Conservation (phyloP, 2,113 vertebrate genomes). For the Aramus guarauna region DNA sequence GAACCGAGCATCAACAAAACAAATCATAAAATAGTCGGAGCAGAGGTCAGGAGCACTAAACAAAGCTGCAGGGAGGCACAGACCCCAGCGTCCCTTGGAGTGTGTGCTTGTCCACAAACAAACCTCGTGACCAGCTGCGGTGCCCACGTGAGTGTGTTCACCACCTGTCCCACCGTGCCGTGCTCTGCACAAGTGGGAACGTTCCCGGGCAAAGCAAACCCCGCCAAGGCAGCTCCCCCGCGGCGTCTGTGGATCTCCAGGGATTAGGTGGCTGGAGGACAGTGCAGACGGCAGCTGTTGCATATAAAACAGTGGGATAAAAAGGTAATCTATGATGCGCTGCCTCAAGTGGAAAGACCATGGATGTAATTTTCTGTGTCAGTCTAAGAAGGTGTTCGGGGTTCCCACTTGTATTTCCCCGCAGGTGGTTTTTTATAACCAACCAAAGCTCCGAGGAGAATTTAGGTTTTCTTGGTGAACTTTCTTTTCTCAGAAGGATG, state of each 20-base stretch:
- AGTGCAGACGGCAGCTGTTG: not conserved
- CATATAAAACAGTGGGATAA: not conserved
- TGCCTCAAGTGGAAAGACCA: not conserved
- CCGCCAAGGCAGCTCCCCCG: rapidly evolving
- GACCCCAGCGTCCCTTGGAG: not conserved
- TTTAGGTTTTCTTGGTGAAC: not conserved
- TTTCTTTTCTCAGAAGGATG: not conserved
- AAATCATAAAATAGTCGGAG: not conserved
- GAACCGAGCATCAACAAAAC: not conserved
- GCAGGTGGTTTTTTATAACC: not conserved
- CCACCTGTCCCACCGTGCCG: rapidly evolving
- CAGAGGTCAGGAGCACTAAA: not conserved
- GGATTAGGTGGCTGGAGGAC: not conserved
- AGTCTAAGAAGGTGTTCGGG: not conserved
- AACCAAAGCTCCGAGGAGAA: too few species aligned
- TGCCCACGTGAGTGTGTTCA: rapidly evolving
- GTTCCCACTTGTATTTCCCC: not conserved
- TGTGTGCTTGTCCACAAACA: not conserved
- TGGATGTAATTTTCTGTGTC: not conserved
- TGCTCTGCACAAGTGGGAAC: rapidly evolving
- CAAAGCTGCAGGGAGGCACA: not conserved
- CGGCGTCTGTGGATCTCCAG: not conserved
- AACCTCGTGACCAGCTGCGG: rapidly evolving
- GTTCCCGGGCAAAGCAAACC: not conserved
- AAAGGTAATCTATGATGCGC: not conserved